Percentiles rank a stretch among this genome's conserved stretches.
Conservation (phyloP, 2,888 invertebrate species). For the Aethes cnicana region DNA sequence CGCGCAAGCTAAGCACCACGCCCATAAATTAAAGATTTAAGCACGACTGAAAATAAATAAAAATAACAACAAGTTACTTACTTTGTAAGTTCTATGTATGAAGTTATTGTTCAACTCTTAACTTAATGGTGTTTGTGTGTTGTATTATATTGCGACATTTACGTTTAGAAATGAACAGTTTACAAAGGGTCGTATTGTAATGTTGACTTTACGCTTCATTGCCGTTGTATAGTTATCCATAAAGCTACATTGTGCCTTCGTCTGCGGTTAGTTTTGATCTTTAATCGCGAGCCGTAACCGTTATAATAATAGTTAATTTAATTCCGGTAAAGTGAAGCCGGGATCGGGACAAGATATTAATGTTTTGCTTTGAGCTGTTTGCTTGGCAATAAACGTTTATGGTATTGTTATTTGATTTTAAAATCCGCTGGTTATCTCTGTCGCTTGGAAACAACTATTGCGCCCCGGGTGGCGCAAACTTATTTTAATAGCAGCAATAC, state of each 20-base stretch:
- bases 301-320: constrained; percentile 74
- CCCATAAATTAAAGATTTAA: too few relatives aligned
- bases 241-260: constrained; percentile 44
- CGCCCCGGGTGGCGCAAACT: constrained; percentile 1
- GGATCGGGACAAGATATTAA: constrained; percentile 68
- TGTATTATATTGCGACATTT: constrained; percentile 4
- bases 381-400: constrained; percentile 54
- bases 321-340: constrained; percentile 56
- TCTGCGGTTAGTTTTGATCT: constrained; percentile 71
- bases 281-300: constrained; percentile 57
- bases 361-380: constrained; percentile 45
- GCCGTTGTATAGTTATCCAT: constrained; percentile 58
- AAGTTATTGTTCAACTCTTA: too few relatives aligned
- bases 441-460: constrained; percentile 6
- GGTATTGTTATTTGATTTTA: constrained; percentile 58
- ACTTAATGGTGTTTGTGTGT: background rate
- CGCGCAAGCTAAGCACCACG: too few relatives aligned
- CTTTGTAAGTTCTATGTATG: too few relatives aligned
- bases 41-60: too few relatives aligned
- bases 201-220: constrained; percentile 54
- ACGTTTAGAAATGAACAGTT: constrained; percentile 5
- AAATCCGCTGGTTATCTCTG: constrained; percentile 37
- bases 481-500: background rate
- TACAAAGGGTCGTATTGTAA: constrained; percentile 45
- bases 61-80: too few relatives aligned